Percentiles rank a stretch among this genome's conserved stretches.
Conservation (phyloP, 2,888 invertebrate species). For the Octodonta nipae region DNA sequence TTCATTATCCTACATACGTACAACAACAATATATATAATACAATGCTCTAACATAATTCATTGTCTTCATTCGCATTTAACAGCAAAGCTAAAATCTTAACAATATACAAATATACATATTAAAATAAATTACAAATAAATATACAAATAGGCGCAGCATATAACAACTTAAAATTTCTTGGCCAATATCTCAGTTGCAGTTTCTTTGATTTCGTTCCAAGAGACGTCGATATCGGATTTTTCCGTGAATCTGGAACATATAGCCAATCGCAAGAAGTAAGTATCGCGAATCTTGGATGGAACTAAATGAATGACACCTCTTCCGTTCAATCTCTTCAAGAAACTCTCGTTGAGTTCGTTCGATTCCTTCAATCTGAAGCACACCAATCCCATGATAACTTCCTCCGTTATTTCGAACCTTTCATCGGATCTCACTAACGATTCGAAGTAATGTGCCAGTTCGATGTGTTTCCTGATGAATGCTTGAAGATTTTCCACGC, state of each 20-base stretch:
- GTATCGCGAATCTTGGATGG: conserved; percentile 74
- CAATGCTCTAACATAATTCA: too few species aligned
- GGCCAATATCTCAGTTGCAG: conserved; percentile 53
- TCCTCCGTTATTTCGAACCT: conserved; percentile 83
- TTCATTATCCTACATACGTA: too few species aligned
- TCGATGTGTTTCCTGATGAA: conserved; percentile 74
- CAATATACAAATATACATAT: too few species aligned
- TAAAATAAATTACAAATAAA: too few species aligned
- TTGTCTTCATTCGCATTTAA: too few species aligned
- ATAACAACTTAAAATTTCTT: conserved; percentile 18
- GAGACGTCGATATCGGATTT: conserved; percentile 69
- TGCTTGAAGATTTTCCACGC: conserved; percentile 74
- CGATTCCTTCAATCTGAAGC: conserved; percentile 79
- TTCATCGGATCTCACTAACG: conserved; percentile 57
- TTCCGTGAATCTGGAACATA: conserved; percentile 76
- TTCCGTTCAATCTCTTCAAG: conserved; percentile 72
- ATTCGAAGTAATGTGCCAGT: conserved; percentile 78
- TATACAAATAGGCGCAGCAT: too few species aligned
- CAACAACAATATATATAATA: too few species aligned
- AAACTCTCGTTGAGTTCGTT: conserved; percentile 74
- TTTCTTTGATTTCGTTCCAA: conserved; percentile 71
- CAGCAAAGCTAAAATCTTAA: too few species aligned
- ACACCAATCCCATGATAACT: conserved; percentile 88
- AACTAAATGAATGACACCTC: conserved; percentile 83
- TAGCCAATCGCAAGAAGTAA: conserved; percentile 78